phyloP scores from a whole-genome alignment of 2,797 vertebrate species.

The Ficedula albicollis region DNA sequence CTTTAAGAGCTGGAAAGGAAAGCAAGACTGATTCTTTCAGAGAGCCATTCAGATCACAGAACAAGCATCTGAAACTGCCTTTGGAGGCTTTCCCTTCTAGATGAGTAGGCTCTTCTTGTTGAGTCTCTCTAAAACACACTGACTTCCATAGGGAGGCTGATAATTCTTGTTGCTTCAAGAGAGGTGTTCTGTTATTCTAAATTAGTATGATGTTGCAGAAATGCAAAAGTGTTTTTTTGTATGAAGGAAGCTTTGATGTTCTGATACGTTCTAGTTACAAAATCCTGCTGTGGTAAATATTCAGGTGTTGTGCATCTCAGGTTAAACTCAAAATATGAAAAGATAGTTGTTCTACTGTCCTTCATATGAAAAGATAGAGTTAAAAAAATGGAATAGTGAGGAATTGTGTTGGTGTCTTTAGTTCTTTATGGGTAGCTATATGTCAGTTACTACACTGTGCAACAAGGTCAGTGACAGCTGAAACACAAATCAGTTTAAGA shows the following conservation, averaged over 20 bases:
- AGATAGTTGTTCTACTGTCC: not conserved
- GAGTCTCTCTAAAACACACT: not conserved
- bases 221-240: not conserved
- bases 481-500: not conserved
- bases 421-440: not conserved
- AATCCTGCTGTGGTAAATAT: not conserved
- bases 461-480: not conserved
- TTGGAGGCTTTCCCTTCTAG: not conserved
- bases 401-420: not conserved
- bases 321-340: not conserved
- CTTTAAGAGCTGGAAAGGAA: not conserved
- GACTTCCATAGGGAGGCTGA: not conserved
- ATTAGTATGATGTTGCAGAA: not conserved
- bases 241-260: not conserved
- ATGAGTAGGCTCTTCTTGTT: not conserved
- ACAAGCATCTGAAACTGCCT: not conserved
- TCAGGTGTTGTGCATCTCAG: not conserved
- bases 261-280: accelerated
- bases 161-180: not conserved
- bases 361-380: not conserved
- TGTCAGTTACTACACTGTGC: not conserved
- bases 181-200: not conserved
- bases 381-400: not conserved
- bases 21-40: not conserved
- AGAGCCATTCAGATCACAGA: not conserved